A percentile compares a stretch with the other conserved stretches of the same genome.
Evolutionary conservation across 37 sponge, comb jelly and placozoan genomes (phyloP).

Genomic region (Ephydatia muelleri): DNA sequence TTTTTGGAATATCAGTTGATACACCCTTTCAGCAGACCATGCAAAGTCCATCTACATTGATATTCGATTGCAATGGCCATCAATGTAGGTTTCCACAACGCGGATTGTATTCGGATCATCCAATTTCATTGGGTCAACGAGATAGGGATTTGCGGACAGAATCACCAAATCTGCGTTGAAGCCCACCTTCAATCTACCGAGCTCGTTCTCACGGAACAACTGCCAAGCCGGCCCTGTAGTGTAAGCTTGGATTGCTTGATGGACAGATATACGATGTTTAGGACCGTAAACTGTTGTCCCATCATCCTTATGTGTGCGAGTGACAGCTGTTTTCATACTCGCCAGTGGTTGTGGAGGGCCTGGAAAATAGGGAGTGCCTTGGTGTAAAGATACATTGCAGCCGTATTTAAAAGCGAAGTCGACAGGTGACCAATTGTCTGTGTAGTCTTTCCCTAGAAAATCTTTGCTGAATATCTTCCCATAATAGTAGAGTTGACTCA

Average conservation of each 20-base stretch:
- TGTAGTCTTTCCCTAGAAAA: constrained; percentile 35
- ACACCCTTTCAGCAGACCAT: no score
- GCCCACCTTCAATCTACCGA: constrained; percentile 69
- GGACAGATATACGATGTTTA: constrained; percentile 24
- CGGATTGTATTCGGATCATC: constrained; percentile 9
- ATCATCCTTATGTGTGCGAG: constrained; percentile 14
- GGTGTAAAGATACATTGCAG: constrained; percentile 28
- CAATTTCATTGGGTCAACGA: constrained; percentile 34
- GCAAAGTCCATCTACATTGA: no score
- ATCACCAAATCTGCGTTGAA: constrained; percentile 65
- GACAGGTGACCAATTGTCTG: constrained; percentile 33
- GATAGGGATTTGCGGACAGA: constrained; percentile 48
- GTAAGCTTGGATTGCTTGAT: constrained; percentile 63
- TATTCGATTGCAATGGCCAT: constrained; percentile 35
- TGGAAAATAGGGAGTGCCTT: constrained; percentile 44
- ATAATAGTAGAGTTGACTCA: constrained; percentile 44
- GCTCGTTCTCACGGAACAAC: constrained; percentile 43
- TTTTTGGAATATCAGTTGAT: no score
- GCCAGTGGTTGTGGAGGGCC: constrained; percentile 32
- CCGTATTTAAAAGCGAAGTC: constrained; percentile 27
- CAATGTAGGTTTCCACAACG: constrained; percentile 49
- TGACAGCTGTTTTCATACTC: constrained; percentile 46
- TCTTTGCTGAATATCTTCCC: constrained; percentile 26
- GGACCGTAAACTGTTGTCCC: not conserved
- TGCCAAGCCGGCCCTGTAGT: constrained; percentile 69